Conservation (phyloP, 2,888 invertebrate genomes). For the Apoderus coryli region DNA sequence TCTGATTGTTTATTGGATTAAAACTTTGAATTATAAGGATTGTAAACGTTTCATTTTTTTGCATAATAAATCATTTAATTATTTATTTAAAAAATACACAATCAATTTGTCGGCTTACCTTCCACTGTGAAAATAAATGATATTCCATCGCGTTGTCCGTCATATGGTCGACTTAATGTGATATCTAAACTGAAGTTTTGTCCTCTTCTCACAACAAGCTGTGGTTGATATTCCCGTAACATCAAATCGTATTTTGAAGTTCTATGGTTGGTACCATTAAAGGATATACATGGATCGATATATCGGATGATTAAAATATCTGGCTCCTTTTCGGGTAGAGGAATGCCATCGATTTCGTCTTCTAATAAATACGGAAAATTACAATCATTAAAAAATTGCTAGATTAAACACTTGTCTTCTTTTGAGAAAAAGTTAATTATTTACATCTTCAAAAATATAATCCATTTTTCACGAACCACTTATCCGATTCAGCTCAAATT, state of each 20-base stretch:
- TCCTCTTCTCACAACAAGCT: slow-evolving; percentile 69
- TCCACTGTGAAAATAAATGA: slow-evolving; percentile 71
- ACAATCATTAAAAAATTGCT: too few species aligned
- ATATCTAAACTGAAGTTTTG: slow-evolving; percentile 64
- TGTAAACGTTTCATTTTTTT: too few species aligned
- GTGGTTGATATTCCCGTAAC: slow-evolving; percentile 38
- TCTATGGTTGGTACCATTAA: slow-evolving; percentile 64
- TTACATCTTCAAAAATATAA: too few species aligned
- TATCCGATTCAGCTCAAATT: too few species aligned
- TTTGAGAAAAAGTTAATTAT: too few species aligned
- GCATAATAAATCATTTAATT: too few species aligned
- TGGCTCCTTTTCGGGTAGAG: slow-evolving; percentile 19
- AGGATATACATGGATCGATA: slow-evolving; percentile 56
- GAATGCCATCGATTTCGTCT: slow-evolving; percentile 19
- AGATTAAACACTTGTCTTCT: too few species aligned
- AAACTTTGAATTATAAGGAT: too few species aligned
- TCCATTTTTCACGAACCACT: too few species aligned
- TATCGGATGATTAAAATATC: slow-evolving; percentile 51
- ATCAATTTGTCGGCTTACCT: slow-evolving; percentile 33
- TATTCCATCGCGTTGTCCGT: slow-evolving; percentile 58
- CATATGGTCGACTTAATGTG: slow-evolving; percentile 58
- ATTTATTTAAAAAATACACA: slow-evolving; percentile 4
- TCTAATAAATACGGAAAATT: neutral
- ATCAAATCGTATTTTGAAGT: slow-evolving; percentile 67
- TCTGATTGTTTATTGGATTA: too few species aligned